These are phyloP conservation scores for Triops cancriformis DNA, from an alignment of 1,140 invertebrate genomes.

Conservation along the genomic window DNA sequence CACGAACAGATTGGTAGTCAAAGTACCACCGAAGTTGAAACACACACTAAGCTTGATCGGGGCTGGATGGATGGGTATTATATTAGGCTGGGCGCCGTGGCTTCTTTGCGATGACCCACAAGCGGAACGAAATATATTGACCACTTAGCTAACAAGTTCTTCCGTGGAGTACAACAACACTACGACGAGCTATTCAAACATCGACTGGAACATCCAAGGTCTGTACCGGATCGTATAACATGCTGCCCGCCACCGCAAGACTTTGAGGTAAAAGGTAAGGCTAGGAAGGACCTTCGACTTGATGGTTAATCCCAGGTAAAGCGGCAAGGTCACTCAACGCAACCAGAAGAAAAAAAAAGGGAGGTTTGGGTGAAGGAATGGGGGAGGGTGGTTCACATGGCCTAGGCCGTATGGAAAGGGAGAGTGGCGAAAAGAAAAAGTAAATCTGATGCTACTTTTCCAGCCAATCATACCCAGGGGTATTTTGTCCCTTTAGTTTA, in stretches of 20 bases:
- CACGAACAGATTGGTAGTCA: background rate
- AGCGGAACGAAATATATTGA: background rate
- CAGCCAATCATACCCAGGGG: no score
- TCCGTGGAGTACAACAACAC: background rate
- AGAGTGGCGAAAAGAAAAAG: background rate
- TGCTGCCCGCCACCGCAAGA: background rate
- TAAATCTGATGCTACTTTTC: background rate
- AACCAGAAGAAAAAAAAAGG: background rate
- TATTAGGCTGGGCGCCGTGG: background rate
- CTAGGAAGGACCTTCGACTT: background rate
- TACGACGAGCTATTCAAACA: background rate
- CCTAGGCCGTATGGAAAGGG: background rate
- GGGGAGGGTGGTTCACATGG: background rate
- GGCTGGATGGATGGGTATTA: background rate
- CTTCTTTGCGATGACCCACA: no score
- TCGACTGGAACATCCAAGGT: background rate
- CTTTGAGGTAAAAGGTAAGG: background rate
- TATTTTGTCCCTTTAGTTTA: no score
- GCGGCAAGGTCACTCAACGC: background rate
- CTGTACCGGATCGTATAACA: constrained; percentile 1
- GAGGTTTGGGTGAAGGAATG: background rate
- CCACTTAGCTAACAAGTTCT: background rate
- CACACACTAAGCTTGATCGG: background rate
- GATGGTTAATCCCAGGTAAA: background rate
- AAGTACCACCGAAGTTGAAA: background rate